Conservation (phyloP, 2,113 vertebrate genomes). For the Coracopsis vasa region DNA sequence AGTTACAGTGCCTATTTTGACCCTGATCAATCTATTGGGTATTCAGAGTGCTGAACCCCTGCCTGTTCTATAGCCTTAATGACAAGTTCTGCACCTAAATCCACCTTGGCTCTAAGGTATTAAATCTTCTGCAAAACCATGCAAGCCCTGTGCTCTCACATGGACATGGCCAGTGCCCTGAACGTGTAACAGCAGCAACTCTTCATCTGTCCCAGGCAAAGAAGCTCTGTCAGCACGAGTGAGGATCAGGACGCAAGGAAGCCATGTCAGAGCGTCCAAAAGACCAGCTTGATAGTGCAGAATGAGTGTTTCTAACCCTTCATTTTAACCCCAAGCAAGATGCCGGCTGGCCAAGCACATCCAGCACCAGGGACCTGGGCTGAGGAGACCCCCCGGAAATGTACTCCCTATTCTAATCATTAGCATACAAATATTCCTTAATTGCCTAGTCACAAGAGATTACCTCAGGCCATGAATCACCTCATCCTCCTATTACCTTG, state of each 20-base stretch:
- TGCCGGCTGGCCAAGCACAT: neutral
- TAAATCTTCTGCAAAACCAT: neutral
- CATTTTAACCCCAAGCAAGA: neutral
- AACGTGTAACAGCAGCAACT: neutral
- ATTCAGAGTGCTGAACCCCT: neutral
- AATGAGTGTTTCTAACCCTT: neutral
- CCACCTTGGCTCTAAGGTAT: neutral
- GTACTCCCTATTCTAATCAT: neutral
- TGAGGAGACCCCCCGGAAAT: neutral
- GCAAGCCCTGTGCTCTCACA: neutral
- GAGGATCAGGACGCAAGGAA: neutral
- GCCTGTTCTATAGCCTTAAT: neutral
- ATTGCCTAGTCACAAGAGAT: slow-evolving; percentile 35
- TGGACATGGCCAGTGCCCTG: neutral
- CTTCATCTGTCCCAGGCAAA: neutral
- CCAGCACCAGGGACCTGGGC: neutral
- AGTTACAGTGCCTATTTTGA: neutral
- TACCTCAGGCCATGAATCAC: slow-evolving; percentile 32
- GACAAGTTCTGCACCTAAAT: neutral
- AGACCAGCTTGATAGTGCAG: neutral
- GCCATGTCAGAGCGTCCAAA: neutral
- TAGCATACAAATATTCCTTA: slow-evolving; percentile 48
- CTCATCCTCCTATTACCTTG: slow-evolving; percentile 20
- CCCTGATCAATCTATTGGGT: neutral
- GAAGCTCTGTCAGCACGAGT: neutral